Conservation (phyloP, 1,140 invertebrate species). For the Spodoptera litura region DNA sequence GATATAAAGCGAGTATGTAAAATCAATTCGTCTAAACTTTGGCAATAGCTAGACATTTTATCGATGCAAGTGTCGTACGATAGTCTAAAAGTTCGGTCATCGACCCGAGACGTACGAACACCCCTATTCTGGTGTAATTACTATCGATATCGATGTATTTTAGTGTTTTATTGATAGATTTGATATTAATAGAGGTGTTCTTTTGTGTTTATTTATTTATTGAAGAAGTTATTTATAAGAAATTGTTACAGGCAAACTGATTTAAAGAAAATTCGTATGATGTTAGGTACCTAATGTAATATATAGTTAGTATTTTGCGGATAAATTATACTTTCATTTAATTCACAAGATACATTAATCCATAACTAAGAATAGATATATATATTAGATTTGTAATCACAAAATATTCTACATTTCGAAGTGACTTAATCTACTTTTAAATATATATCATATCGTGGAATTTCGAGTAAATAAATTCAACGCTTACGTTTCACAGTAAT, state of each 20-base stretch:
- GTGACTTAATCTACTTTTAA: too few species aligned
- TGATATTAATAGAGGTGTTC: neutral
- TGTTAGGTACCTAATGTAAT: too few species aligned
- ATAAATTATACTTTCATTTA: too few species aligned
- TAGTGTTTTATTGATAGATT: constrained; percentile 5
- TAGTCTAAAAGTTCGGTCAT: constrained; percentile 54
- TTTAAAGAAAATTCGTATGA: too few species aligned
- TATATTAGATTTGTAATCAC: too few species aligned
- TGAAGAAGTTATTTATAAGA: too few species aligned
- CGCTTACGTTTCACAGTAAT: neutral
- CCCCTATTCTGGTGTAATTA: constrained; percentile 67
- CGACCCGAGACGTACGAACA: constrained; percentile 54
- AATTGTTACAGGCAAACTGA: too few species aligned
- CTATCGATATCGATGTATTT: constrained; percentile 14
- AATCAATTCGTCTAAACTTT: constrained; percentile 35
- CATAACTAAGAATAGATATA: too few species aligned
- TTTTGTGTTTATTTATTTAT: neutral
- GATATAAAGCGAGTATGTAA: constrained; percentile 3
- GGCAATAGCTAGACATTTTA: constrained; percentile 53
- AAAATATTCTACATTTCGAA: too few species aligned
- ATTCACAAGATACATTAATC: too few species aligned
- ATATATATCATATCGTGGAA: too few species aligned
- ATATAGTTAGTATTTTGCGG: too few species aligned
- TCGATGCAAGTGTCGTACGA: constrained; percentile 53
- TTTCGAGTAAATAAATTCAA: neutral